Evolutionary conservation across 1,140 invertebrate species (phyloP).

Genomic region (Bombus huntii): DNA sequence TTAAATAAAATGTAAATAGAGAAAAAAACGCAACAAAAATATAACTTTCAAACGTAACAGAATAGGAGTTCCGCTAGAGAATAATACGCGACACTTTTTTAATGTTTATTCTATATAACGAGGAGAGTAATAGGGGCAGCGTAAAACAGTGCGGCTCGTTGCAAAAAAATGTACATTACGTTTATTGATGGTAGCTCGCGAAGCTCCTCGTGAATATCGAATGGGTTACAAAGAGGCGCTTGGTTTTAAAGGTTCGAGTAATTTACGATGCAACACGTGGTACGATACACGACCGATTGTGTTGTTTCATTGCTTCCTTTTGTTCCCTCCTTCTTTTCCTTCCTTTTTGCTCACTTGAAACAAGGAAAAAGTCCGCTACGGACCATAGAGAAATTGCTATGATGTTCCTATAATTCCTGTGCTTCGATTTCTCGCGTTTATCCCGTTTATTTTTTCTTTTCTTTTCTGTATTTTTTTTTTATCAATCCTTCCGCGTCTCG

Average conservation of each 20-base stretch:
- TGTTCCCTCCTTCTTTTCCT: not conserved
- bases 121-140: not conserved
- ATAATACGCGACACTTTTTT: not conserved
- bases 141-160: slow-evolving; percentile 35
- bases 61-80: not conserved
- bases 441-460: not conserved
- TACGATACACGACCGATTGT: not conserved
- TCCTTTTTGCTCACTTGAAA: slow-evolving; percentile 11
- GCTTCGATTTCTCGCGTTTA: not conserved
- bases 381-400: slow-evolving; percentile 34
- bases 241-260: slow-evolving; percentile 35
- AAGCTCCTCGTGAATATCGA: slow-evolving; percentile 77
- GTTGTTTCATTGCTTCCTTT: not conserved
- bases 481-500: not conserved
- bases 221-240: slow-evolving; percentile 75
- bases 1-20: not conserved
- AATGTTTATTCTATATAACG: not conserved
- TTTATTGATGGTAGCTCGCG: slow-evolving; percentile 77
- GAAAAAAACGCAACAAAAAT: too few species aligned
- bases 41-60: too few species aligned
- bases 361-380: slow-evolving; percentile 26
- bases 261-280: slow-evolving; percentile 20
- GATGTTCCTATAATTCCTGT: slow-evolving; percentile 2
- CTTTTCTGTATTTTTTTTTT: not conserved
- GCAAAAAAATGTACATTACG: slow-evolving; percentile 79